These are phyloP conservation scores for Amyelois transitella DNA, from an alignment of 1,140 invertebrate genomes.

Conservation along the genomic window DNA sequence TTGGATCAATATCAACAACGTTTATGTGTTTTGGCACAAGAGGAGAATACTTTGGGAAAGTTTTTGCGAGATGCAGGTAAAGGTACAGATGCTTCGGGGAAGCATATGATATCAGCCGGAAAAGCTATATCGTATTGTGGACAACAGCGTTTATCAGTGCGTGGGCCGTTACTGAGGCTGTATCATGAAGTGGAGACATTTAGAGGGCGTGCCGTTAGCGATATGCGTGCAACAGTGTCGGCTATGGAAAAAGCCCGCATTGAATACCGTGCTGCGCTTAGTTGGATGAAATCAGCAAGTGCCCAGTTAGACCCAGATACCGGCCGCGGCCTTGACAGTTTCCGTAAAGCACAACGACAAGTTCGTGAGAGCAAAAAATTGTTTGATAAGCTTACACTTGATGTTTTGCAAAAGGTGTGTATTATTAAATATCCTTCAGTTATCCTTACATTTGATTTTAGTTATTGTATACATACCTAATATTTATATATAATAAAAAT, in stretches of 20 bases:
- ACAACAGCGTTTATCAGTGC: constrained; percentile 91
- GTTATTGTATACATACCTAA: too few species aligned
- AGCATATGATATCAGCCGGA: constrained; percentile 95
- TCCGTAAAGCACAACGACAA: constrained; percentile 90
- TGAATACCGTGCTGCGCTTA: constrained; percentile 96
- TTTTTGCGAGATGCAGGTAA: constrained; percentile 97
- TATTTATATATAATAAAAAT: too few species aligned
- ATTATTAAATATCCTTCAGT: too few species aligned
- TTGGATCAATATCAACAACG: constrained; percentile 97
- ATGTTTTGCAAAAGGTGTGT: constrained; percentile 93
- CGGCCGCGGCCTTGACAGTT: constrained; percentile 95
- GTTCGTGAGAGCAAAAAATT: constrained; percentile 85
- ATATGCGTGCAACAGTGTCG: constrained; percentile 92
- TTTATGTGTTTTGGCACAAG: constrained; percentile 94
- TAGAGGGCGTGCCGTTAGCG: constrained; percentile 92
- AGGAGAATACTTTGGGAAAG: constrained; percentile 95
- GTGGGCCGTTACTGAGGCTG: constrained; percentile 90
- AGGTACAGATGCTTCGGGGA: constrained; percentile 84
- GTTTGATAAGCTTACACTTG: constrained; percentile 96
- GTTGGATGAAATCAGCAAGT: constrained; percentile 99
- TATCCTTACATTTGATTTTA: background rate
- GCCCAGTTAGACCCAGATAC: constrained; percentile 97
- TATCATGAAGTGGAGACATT: constrained; percentile 98
- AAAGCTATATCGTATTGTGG: constrained; percentile 96
- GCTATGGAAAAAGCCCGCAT: constrained; percentile 96